A percentile compares a stretch with the other conserved stretches of the same genome.
These are phyloP conservation scores for Clivina fossor DNA, from an alignment of 2,888 invertebrate genomes.

Conservation along the genomic window DNA sequence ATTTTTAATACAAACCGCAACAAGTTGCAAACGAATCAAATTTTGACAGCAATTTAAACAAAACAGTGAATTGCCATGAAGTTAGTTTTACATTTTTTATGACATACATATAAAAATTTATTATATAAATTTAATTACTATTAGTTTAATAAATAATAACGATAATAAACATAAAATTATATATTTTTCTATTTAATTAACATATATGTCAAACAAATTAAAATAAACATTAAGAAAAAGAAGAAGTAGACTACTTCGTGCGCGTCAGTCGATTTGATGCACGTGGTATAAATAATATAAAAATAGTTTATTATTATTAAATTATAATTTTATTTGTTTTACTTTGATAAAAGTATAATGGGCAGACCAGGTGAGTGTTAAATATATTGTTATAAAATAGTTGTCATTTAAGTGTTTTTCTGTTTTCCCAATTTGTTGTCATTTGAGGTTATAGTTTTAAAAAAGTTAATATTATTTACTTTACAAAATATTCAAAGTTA, in stretches of 20 bases:
- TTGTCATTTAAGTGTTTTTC: neutral
- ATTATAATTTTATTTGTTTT: conserved; percentile 17
- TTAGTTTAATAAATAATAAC: too few relatives aligned
- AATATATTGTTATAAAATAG: conserved; percentile 1
- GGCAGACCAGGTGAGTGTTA: conserved; percentile 52
- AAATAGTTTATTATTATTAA: conserved; percentile 12
- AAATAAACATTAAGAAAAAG: conserved; percentile 1
- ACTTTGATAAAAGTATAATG: conserved; percentile 44
- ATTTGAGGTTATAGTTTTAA: conserved; percentile 2
- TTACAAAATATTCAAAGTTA: neutral
- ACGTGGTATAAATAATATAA: conserved; percentile 9
- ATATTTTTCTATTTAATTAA: too few relatives aligned
- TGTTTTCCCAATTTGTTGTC: neutral
- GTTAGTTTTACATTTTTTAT: too few relatives aligned
- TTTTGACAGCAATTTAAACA: conserved; percentile 25
- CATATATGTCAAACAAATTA: too few relatives aligned
- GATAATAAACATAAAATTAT: too few relatives aligned
- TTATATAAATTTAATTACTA: too few relatives aligned
- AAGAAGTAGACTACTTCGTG: neutral
- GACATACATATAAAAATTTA: too few relatives aligned
- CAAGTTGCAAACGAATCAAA: too few relatives aligned
- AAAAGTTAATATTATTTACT: neutral
- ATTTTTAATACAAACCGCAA: too few relatives aligned
- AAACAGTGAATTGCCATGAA: too few relatives aligned
- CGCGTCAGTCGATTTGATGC: conserved; percentile 16